These are phyloP conservation scores for Schizopygopsis malacanthus DNA, from an alignment of 2,797 vertebrate genomes.

Conservation along the genomic window DNA sequence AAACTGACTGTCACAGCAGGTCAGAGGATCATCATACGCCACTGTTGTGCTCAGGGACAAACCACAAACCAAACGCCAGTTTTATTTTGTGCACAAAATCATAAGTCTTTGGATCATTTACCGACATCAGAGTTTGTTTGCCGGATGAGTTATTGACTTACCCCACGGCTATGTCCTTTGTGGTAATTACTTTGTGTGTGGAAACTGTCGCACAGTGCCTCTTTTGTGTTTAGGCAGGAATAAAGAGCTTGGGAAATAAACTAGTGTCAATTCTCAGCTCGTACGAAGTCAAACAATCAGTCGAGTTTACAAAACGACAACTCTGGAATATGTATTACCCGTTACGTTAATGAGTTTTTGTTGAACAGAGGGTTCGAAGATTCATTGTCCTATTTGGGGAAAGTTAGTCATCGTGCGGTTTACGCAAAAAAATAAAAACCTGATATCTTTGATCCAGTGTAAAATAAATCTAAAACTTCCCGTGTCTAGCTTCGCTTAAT, in stretches of 20 bases:
- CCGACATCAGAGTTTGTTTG: slow-evolving; percentile 80
- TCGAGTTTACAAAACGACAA: slow-evolving; percentile 53
- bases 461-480: slow-evolving; percentile 63
- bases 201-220: slow-evolving; percentile 70
- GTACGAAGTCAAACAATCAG: slow-evolving; percentile 67
- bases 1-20: slow-evolving; percentile 47
- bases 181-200: slow-evolving; percentile 73
- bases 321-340: slow-evolving; percentile 73
- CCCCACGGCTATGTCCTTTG: slow-evolving; percentile 77
- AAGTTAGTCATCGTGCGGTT: slow-evolving; percentile 66
- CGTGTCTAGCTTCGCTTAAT: slow-evolving; percentile 16
- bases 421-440: slow-evolving; percentile 65
- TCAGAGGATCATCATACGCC: slow-evolving; percentile 63
- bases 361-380: slow-evolving; percentile 66
- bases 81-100: slow-evolving; percentile 60
- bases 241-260: slow-evolving; percentile 46
- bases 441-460: slow-evolving; percentile 67
- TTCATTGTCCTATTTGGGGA: slow-evolving; percentile 64
- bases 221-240: slow-evolving; percentile 60
- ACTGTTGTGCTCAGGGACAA: slow-evolving; percentile 70
- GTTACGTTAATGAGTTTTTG: slow-evolving; percentile 64
- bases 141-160: slow-evolving; percentile 79
- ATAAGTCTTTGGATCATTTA: slow-evolving; percentile 76
- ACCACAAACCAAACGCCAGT: slow-evolving; percentile 69
- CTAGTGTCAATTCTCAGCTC: slow-evolving; percentile 65